phyloP scores from a whole-genome alignment of 2,797 vertebrate species.

The Cyprinella venusta region DNA sequence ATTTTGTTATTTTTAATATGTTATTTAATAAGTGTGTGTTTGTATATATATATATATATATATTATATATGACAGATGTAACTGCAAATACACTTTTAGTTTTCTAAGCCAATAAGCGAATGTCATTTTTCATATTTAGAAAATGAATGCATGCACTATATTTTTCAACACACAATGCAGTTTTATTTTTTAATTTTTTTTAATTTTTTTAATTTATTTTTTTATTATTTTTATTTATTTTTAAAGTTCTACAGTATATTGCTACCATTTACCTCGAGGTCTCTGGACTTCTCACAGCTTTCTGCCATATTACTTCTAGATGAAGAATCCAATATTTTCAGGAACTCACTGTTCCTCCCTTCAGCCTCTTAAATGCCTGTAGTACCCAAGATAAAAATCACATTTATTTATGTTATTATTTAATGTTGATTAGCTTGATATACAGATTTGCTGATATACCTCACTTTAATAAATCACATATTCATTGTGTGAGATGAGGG shows the following conservation, averaged over 20 bases:
- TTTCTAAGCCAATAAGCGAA: neutral
- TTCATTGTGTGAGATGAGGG: neutral
- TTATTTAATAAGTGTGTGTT: too few relatives aligned
- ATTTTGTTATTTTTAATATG: neutral
- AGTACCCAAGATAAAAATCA: neutral
- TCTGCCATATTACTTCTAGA: neutral
- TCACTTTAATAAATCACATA: neutral
- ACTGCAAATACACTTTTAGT: neutral
- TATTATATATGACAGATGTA: neutral
- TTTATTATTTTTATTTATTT: too few relatives aligned
- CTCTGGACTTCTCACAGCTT: neutral
- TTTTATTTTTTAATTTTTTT: too few relatives aligned
- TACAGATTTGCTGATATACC: neutral
- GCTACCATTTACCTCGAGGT: neutral
- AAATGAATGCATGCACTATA: neutral
- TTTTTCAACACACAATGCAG: neutral
- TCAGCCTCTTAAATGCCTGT: neutral
- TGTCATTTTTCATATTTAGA: neutral
- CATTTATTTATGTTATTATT: neutral
- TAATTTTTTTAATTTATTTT: too few relatives aligned
- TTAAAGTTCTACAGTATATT: neutral
- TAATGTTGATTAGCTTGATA: neutral
- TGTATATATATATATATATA: too few relatives aligned
- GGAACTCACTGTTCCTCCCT: neutral
- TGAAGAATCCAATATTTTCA: neutral